phyloP scores from a whole-genome alignment of 2,797 vertebrate genomes.

The Esox lucius region DNA sequence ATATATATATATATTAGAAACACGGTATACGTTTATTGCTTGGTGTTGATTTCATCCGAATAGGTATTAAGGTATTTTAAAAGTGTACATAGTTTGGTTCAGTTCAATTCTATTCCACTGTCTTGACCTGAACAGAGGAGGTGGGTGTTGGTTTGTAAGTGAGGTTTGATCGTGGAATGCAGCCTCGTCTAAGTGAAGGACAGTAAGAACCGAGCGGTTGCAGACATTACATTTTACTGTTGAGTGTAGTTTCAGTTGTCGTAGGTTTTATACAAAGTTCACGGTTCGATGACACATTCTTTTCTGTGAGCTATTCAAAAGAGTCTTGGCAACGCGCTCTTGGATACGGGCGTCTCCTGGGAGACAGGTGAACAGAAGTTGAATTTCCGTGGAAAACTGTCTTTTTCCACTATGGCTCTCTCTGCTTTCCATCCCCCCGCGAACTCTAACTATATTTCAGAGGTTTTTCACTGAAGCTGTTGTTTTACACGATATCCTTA shows the following conservation, averaged over 20 bases:
- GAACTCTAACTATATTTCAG: constrained; percentile 10
- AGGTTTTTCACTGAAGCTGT: constrained; percentile 19
- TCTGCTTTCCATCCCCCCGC: not conserved
- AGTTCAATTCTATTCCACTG: not conserved
- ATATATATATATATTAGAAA: no score
- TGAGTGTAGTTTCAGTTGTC: not conserved
- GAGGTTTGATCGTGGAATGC: not conserved
- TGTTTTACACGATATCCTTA: not conserved
- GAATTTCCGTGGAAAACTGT: constrained; percentile 4
- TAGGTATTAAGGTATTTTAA: not conserved
- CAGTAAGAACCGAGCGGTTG: not conserved
- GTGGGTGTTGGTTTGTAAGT: not conserved
- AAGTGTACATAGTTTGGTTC: not conserved
- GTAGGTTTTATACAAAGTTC: not conserved
- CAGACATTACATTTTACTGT: not conserved
- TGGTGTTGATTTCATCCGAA: not conserved
- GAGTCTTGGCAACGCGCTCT: constrained; percentile 34
- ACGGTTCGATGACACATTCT: not conserved
- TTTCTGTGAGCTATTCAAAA: not conserved
- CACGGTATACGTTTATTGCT: not conserved
- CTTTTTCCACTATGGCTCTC: not conserved
- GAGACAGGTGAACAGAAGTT: constrained; percentile 17
- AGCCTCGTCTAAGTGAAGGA: not conserved
- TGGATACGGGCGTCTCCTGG: constrained; percentile 55
- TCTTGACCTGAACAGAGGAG: not conserved